Conservation (phyloP, 1,140 invertebrate genomes). For the Theocolax elegans region DNA sequence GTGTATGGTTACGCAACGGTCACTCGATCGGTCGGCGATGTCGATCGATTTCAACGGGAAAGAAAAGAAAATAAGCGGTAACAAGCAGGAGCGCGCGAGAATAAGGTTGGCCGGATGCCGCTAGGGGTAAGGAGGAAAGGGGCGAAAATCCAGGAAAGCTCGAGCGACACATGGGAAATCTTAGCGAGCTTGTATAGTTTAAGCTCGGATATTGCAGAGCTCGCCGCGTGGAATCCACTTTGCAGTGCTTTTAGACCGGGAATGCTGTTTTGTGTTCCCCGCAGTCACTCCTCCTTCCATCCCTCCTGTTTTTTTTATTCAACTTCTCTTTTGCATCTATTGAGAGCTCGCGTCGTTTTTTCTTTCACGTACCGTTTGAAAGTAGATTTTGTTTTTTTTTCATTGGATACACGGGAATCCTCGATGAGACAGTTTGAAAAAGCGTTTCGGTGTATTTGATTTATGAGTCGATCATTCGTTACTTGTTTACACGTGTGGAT, state of each 20-base stretch:
- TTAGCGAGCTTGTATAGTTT: conserved; percentile 21
- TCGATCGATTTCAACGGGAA: neutral
- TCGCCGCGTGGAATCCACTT: conserved; percentile 3
- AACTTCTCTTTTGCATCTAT: too few relatives aligned
- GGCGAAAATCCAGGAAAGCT: neutral
- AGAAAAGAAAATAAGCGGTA: neutral
- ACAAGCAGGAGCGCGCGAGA: neutral
- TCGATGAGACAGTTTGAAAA: too few relatives aligned
- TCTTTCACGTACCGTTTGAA: neutral
- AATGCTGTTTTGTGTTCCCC: neutral
- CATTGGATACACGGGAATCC: too few relatives aligned
- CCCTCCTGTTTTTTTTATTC: too few relatives aligned
- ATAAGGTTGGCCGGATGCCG: neutral
- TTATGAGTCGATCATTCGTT: too few relatives aligned
- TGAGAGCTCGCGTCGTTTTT: too few relatives aligned
- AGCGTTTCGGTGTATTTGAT: too few relatives aligned
- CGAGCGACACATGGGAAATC: conserved; percentile 22
- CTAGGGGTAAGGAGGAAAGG: neutral
- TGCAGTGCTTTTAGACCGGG: conserved; percentile 7
- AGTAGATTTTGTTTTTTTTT: neutral
- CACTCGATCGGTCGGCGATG: neutral
- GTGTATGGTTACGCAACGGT: neutral
- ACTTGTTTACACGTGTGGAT: too few relatives aligned
- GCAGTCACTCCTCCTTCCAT: too few relatives aligned
- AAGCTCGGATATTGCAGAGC: conserved; percentile 7